Evolutionary conservation across 2,113 vertebrate genomes (phyloP).

Genomic region (Hippocampus barbouri): DNA sequence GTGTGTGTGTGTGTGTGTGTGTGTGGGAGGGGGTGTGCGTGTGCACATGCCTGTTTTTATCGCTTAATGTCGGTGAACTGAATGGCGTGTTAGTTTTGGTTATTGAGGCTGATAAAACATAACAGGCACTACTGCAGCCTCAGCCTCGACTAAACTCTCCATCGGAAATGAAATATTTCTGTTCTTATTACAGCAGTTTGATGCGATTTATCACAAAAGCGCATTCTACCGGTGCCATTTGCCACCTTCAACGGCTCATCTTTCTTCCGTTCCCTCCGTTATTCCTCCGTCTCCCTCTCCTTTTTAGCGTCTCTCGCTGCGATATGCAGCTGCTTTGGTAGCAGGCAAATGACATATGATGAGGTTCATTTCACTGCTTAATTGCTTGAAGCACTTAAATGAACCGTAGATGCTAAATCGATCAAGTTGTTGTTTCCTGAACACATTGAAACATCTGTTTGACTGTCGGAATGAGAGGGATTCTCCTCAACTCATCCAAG

Average conservation of each 20-base stretch:
- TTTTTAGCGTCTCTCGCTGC: conserved; percentile 12
- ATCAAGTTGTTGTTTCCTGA: conserved; percentile 13
- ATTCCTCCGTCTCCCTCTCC: not conserved
- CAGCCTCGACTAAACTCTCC: conserved; percentile 19
- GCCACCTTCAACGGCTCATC: not conserved
- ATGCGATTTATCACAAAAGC: conserved; percentile 32
- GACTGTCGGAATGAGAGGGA: not conserved
- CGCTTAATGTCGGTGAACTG: conserved; percentile 9
- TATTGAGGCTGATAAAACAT: conserved; percentile 45
- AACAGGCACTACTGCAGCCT: conserved; percentile 26
- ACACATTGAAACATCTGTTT: conserved; percentile 4
- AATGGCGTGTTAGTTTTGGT: conserved; percentile 37
- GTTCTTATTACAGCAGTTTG: conserved; percentile 24
- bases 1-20: conserved; percentile 8
- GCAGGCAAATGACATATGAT: conserved; percentile 33
- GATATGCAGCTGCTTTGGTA: conserved; percentile 49
- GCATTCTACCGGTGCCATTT: conserved; percentile 21
- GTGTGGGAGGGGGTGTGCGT: not conserved
- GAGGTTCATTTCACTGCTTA: conserved; percentile 59
- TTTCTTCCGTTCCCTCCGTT: not conserved
- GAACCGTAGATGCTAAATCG: conserved; percentile 13
- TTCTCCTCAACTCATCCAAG: conserved; percentile 12
- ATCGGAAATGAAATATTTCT: conserved; percentile 58
- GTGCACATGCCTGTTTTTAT: conserved; percentile 7
- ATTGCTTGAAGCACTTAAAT: conserved; percentile 38